Base-by-base conservation (phyloP, 2,888 invertebrate species). In the Cecidostiba fungosa region DNA sequence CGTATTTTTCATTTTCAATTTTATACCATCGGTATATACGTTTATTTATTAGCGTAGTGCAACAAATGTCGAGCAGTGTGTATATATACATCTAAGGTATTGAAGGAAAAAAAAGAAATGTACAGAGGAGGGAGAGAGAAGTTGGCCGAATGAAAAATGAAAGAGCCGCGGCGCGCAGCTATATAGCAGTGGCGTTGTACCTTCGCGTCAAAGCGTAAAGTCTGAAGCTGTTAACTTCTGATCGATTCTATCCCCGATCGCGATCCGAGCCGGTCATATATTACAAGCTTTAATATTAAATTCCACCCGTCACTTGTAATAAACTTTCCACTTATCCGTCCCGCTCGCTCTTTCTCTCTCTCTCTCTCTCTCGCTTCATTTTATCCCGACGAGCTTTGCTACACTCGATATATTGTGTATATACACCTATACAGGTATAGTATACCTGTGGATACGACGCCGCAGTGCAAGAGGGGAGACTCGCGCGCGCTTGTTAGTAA, bases 271-370 rank as follows among this genome's bases (percentile, higher is more conserved):
- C 85, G 88, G 88, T 87, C 89, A 88, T 91, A 91, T 90, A 90
- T 91, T 91, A 90, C 89, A 88, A 90, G 89, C 89, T 90, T 88
- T 89, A 89, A 91, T 91, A 91, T 90, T 90, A 90, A 91, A 91
- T 91, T 91, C 90, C 90, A 89, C 87, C 89, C 89, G 90, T 90
- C 90, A 89, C 87, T 88, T 88, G 88, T 89, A 90, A 90, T 90
- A 85, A 81, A 89, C 88, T 89, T 89, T 90, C 87, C 88, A 89
- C 88, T 90, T 88, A 88, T 88, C 87, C 88, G 87, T 85, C 86
- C 83, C 86, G 87, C 86, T 70, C 79, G 82, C 43, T n/a, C 3
- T n/a, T n/a, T 16, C 43, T n/a, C n/a, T n/a, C n/a, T n/a, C n/a
- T n/a, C n/a, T 47, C 62, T 26, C 36, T 26, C 36, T 69, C 70